Evolutionary conservation across 2,888 invertebrate species (phyloP), one percentile per base, ranked within the genome.

Genomic region (Limnephilus auricula): DNA sequence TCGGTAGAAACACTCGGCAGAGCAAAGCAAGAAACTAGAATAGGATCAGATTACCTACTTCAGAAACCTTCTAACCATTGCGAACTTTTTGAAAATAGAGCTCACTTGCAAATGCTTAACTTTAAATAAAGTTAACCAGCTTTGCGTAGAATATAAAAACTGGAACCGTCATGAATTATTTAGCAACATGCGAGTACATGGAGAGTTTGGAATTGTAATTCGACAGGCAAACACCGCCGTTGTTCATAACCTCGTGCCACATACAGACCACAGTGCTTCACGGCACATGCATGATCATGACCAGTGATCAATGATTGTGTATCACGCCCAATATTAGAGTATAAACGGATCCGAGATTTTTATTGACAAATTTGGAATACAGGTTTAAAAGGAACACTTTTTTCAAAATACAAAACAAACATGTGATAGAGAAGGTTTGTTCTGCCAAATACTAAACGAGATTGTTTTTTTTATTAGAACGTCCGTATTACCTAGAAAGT

Each of bases 201-300:
- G 87, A 87, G 87, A 50, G 65, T 32, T 87, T 87, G 87, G 65
- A 32, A 50, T 87, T 65, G n/a, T 65, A 87, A 65, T 87, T 87
- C 65, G 87, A 87, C 50, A 65, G 31, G 87, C 87, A 87, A 87
- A 65, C 87, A 50, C 31, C 32, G n/a, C 31, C 87, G 30, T 50
- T 31, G 34, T 31, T 45, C 65, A 50, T 87, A 87, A 87, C 87
- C 87, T 87, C 65, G 87, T 65, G 87, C 87, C 65, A 50, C 32
- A 87, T 87, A 40, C 84, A 37, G 37, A 31, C 80, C 32, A 32
- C 15, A 32, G 80, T 32, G 80, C 32, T 80, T 15, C 80, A 84
- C 34, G 40, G 34, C 40, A 85, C 12, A 40, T 32, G 45, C 85
- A 30, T n/a, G n/a, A 85, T 4, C 85, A 45, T 34, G 82, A 32